Percentiles rank a stretch among this genome's conserved stretches.
Conservation (phyloP, 2,797 vertebrate species). For the Hemitrygon akajei region DNA sequence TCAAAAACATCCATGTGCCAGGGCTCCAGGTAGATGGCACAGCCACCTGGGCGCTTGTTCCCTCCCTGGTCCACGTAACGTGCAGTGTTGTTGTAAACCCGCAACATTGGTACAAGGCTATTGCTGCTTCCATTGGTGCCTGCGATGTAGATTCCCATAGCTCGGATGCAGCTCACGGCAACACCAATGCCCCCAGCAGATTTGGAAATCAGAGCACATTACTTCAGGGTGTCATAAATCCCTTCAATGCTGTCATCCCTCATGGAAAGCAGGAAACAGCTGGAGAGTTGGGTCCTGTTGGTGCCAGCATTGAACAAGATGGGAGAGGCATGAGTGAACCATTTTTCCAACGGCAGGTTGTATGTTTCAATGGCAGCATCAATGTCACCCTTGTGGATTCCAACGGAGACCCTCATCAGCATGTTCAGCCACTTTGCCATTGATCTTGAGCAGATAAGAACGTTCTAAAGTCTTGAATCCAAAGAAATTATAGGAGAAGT, state of each 20-base stretch:
- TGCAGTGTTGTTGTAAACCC: constrained; percentile 96
- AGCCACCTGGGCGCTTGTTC: constrained; percentile 94
- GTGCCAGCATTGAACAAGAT: constrained; percentile 96
- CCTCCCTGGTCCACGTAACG: constrained; percentile 96
- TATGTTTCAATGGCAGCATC: constrained; percentile 90
- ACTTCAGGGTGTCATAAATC: constrained; percentile 92
- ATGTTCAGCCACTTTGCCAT: constrained; percentile 96
- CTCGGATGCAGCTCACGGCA: constrained; percentile 87
- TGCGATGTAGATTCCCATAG: constrained; percentile 94
- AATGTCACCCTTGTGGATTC: constrained; percentile 79
- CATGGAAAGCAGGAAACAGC: constrained; percentile 93
- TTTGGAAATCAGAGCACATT: constrained; percentile 93
- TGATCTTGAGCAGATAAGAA: too few relatives aligned
- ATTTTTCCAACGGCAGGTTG: constrained; percentile 89
- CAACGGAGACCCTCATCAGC: constrained; percentile 92
- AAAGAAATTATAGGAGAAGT: constrained; percentile 98
- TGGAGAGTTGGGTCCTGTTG: constrained; percentile 89
- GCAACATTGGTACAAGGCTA: constrained; percentile 90
- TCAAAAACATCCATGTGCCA: constrained; percentile 96
- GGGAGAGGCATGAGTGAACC: constrained; percentile 97
- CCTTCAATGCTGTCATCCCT: constrained; percentile 95
- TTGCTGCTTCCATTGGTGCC: constrained; percentile 97
- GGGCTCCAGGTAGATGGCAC: constrained; percentile 94
- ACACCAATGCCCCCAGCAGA: constrained; percentile 93
- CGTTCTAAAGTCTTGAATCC: too few relatives aligned